A percentile compares a stretch with the other conserved stretches of the same genome.
These are phyloP conservation scores for Pammene aurita DNA, from an alignment of 2,888 invertebrate genomes.

Conservation along the genomic window DNA sequence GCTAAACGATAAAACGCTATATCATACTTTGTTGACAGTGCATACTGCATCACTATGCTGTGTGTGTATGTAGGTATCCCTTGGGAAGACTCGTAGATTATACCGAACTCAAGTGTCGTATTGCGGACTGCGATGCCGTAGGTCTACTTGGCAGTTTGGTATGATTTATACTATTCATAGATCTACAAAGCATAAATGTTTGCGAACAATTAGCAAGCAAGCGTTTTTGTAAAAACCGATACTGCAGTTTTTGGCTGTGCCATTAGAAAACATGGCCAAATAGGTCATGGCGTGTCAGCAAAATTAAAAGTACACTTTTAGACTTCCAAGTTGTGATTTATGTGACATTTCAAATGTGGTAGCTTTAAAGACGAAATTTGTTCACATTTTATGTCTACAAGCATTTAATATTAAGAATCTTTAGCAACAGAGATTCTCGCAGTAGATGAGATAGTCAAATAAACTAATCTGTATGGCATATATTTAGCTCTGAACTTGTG, in stretches of 20 bases:
- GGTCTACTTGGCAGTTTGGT: background rate
- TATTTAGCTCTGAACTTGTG: too few relatives aligned
- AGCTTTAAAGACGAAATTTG: background rate
- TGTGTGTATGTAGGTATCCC: background rate
- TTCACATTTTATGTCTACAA: background rate
- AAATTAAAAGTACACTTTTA: conserved; percentile 12
- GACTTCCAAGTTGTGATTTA: background rate
- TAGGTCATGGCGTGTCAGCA: conserved; percentile 17
- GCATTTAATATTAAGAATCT: too few relatives aligned
- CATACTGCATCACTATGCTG: too few relatives aligned
- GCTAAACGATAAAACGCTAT: too few relatives aligned
- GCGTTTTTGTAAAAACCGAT: background rate
- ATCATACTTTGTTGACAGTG: too few relatives aligned
- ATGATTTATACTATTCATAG: background rate
- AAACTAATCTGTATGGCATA: too few relatives aligned
- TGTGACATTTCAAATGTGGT: background rate
- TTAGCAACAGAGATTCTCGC: too few relatives aligned
- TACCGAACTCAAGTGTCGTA: background rate
- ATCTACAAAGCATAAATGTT: background rate
- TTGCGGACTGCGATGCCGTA: background rate
- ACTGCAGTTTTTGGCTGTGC: conserved; percentile 21
- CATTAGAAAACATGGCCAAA: conserved; percentile 15
- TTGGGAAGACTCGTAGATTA: background rate
- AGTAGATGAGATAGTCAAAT: too few relatives aligned
- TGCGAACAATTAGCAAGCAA: background rate